Evolutionary conservation across 35 echinoderm and acorn worm genomes (phyloP).

Genomic region (Apostichopus parvimensis): DNA sequence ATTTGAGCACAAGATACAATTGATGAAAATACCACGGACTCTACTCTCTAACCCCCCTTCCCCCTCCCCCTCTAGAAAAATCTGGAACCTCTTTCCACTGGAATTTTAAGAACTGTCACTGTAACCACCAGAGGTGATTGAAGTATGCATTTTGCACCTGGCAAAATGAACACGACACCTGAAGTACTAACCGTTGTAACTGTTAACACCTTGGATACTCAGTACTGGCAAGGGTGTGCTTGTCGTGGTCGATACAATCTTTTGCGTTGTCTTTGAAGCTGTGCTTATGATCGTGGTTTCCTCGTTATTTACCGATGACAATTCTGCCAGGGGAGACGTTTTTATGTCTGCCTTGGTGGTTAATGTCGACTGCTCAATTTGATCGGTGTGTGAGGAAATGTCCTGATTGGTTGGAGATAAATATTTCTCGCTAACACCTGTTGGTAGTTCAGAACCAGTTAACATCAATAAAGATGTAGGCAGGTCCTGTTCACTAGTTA

Average conservation of each 20-base stretch:
- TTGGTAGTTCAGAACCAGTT: not conserved
- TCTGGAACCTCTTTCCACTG: too few species aligned
- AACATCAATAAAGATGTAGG: not conserved
- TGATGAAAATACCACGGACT: too few species aligned
- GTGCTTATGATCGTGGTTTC: not conserved
- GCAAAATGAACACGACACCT: not conserved
- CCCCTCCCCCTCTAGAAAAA: too few species aligned
- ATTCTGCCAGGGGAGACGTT: not conserved
- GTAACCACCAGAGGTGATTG: too few species aligned
- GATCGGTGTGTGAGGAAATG: not conserved
- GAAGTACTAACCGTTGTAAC: not conserved
- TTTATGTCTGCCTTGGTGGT: not conserved
- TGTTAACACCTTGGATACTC: not conserved
- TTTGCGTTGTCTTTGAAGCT: not conserved
- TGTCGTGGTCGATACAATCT: not conserved
- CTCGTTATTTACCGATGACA: not conserved
- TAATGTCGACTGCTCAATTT: not conserved
- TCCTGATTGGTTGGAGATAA: not conserved
- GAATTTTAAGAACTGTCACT: too few species aligned
- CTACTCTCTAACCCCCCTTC: too few species aligned
- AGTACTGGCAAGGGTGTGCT: not conserved
- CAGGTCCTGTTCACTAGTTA: not conserved
- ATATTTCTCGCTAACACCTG: not conserved
- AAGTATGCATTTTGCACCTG: too few species aligned
- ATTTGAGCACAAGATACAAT: too few species aligned